Evolutionary conservation across 2,113 vertebrate species (phyloP).

Genomic region (Mastomys natalensis): DNA sequence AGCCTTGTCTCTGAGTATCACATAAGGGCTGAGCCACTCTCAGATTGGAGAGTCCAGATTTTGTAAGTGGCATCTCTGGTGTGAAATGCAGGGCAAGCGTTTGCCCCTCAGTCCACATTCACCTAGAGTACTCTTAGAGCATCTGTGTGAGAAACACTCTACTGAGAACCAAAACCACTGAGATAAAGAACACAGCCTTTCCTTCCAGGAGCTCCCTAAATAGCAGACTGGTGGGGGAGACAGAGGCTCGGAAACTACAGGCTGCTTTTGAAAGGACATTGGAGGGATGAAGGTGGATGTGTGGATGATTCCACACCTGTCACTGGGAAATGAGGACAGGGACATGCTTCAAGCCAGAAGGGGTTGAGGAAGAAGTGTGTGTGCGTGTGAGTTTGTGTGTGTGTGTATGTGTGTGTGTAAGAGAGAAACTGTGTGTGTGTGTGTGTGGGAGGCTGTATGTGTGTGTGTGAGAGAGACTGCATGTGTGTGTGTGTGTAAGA

Average conservation of each 20-base stretch:
- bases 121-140: not conserved
- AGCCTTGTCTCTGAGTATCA: not conserved
- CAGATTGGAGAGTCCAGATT: not conserved
- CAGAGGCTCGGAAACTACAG: slow-evolving; percentile 11
- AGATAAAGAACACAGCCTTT: slow-evolving; percentile 30
- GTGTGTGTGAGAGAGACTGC: not conserved
- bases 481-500: not conserved
- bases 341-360: not conserved
- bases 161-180: not conserved
- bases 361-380: not conserved
- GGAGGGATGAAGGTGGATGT: not conserved
- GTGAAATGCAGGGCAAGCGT: not conserved
- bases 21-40: not conserved
- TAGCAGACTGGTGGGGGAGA: slow-evolving; percentile 52
- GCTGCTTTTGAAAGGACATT: not conserved
- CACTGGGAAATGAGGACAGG: not conserved
- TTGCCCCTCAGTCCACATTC: not conserved
- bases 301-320: not conserved
- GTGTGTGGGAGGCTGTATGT: not conserved
- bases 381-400: not conserved
- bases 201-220: slow-evolving; percentile 10
- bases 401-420: not conserved
- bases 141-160: not conserved
- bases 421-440: not conserved
- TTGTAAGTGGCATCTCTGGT: not conserved